phyloP scores from a whole-genome alignment of 2,888 invertebrate genomes.

The Omphaloscelis lunosa region DNA sequence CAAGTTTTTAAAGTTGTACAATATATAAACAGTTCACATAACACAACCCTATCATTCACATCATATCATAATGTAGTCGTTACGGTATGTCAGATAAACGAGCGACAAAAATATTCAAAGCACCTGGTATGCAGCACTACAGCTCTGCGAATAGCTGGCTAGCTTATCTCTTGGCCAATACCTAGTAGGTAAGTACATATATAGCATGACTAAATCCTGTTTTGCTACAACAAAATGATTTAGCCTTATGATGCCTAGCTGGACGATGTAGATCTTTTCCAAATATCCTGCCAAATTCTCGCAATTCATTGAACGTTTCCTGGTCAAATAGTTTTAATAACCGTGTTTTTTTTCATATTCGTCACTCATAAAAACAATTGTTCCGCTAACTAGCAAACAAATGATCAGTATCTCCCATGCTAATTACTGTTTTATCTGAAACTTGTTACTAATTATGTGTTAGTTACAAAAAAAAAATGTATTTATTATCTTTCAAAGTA shows the following conservation, averaged over 20 bases:
- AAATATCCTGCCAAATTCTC: constrained; percentile 15
- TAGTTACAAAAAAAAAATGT: constrained; percentile 40
- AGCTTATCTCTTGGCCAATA: constrained; percentile 34
- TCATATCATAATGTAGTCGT: constrained; percentile 50
- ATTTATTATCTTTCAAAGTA: constrained; percentile 42
- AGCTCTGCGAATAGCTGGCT: constrained; percentile 38
- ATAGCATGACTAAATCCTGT: constrained; percentile 20
- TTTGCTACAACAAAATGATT: not conserved
- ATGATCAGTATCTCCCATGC: constrained; percentile 20
- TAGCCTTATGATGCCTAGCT: not conserved
- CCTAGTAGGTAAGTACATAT: constrained; percentile 12
- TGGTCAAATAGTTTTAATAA: not conserved
- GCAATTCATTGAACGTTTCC: not conserved
- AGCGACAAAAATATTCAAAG: constrained; percentile 58
- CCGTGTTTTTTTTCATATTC: constrained; percentile 4
- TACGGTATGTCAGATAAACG: constrained; percentile 51
- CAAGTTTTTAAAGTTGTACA: not conserved
- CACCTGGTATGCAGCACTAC: constrained; percentile 28
- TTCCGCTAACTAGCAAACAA: constrained; percentile 22
- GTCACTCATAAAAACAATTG: constrained; percentile 23
- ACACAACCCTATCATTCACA: constrained; percentile 36
- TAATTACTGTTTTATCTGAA: constrained; percentile 45
- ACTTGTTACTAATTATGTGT: constrained; percentile 32
- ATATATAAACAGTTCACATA: not conserved
- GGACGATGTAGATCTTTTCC: constrained; percentile 16